Conservation (phyloP, 1,140 invertebrate species). For the Ips nitidus region DNA sequence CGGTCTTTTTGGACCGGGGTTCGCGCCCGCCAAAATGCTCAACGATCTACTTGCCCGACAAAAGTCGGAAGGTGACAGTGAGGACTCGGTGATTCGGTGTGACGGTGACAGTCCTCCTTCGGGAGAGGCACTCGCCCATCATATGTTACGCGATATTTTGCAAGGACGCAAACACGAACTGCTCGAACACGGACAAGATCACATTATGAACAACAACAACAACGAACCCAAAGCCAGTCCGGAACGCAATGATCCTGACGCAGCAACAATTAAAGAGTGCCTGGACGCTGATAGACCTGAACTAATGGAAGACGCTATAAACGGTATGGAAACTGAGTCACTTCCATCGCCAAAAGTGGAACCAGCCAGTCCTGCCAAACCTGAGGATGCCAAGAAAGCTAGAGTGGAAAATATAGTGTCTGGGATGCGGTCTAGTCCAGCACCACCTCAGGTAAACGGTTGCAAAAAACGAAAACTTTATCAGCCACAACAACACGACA, state of each 20-base stretch:
- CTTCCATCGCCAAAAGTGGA: conserved; percentile 70
- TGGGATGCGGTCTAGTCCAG: conserved; percentile 84
- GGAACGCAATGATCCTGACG: conserved; percentile 65
- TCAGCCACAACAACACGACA: conserved; percentile 92
- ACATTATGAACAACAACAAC: conserved; percentile 57
- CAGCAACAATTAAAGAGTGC: conserved; percentile 64
- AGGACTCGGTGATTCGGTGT: conserved; percentile 47
- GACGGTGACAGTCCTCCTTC: conserved; percentile 54
- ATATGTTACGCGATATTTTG: conserved; percentile 80
- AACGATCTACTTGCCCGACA: conserved; percentile 79
- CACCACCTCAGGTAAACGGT: conserved; percentile 74
- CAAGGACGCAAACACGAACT: conserved; percentile 79
- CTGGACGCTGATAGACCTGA: conserved; percentile 59
- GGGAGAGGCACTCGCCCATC: conserved; percentile 72
- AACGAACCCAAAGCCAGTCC: conserved; percentile 54
- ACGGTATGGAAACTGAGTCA: conserved; percentile 69
- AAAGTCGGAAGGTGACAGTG: conserved; percentile 54
- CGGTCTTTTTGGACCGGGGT: conserved; percentile 75
- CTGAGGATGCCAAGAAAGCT: conserved; percentile 80
- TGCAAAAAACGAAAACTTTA: conserved; percentile 97
- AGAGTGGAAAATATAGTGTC: conserved; percentile 93
- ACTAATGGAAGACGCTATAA: conserved; percentile 60
- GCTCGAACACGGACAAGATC: conserved; percentile 59
- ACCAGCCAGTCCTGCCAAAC: conserved; percentile 61
- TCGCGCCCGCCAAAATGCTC: conserved; percentile 81